Percentiles rank a stretch among this genome's conserved stretches.
Conservation (phyloP, 1,140 invertebrate genomes). For the Formica exsecta region DNA sequence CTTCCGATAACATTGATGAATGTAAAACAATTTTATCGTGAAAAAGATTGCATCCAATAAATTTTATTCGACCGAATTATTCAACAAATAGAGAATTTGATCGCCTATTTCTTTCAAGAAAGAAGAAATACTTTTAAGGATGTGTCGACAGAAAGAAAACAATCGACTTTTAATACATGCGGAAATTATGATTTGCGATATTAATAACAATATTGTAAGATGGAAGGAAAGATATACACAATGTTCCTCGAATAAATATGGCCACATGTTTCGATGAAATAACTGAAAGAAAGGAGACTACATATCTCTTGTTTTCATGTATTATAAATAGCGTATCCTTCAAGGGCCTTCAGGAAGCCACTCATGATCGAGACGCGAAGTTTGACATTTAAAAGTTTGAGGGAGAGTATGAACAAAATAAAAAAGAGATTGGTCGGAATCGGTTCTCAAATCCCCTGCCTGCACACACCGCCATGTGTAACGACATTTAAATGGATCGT, state of each 20-base stretch:
- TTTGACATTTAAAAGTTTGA: conserved; percentile 62
- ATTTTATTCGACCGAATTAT: conserved; percentile 11
- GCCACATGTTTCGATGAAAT: conserved; percentile 60
- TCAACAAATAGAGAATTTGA: conserved; percentile 7
- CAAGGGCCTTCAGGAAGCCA: conserved; percentile 63
- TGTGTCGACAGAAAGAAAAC: neutral
- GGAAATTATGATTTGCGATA: conserved; percentile 66
- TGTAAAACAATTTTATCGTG: conserved; percentile 18
- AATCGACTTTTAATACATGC: neutral
- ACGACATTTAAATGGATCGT: conserved; percentile 78
- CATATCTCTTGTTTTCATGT: conserved; percentile 80
- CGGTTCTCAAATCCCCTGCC: conserved; percentile 74
- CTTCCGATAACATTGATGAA: conserved; percentile 6
- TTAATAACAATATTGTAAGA: conserved; percentile 70
- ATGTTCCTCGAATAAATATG: conserved; percentile 56
- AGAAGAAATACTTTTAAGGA: neutral
- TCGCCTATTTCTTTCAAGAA: conserved; percentile 1
- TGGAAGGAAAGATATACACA: conserved; percentile 50
- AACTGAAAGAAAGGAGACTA: conserved; percentile 73
- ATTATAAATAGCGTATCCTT: conserved; percentile 70
- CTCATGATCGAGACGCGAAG: conserved; percentile 49
- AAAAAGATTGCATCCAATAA: neutral
- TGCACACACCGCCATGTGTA: conserved; percentile 76
- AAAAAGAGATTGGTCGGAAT: conserved; percentile 70
- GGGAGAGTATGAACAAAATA: conserved; percentile 36